A percentile compares a stretch with the other conserved stretches of the same genome.
Evolutionary conservation across 2,113 vertebrate genomes (phyloP).

Genomic region (Antechinus flavipes): DNA sequence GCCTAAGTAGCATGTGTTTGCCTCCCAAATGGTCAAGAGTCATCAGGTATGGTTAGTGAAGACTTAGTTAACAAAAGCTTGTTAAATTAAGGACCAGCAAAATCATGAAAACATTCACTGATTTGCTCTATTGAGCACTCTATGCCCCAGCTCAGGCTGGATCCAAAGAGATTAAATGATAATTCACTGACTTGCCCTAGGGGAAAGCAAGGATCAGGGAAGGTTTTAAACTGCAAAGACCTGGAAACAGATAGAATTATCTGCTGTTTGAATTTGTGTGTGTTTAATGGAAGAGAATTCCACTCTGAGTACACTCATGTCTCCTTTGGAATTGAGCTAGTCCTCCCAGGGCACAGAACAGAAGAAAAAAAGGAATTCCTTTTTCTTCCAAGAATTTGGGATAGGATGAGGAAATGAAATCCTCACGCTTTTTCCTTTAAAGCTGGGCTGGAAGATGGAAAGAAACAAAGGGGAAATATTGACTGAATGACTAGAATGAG

Average conservation of each 20-base stretch:
- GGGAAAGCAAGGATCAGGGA: conserved; percentile 24
- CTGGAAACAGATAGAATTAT: not conserved
- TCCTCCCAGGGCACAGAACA: not conserved
- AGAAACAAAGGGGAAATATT: not conserved
- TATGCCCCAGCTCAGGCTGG: conserved; percentile 9
- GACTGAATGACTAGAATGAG: not conserved
- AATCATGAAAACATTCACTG: not conserved
- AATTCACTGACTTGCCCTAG: conserved; percentile 1
- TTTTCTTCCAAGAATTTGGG: conserved; percentile 33
- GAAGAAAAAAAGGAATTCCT: not conserved
- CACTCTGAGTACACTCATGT: conserved; percentile 26
- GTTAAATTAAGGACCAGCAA: not conserved
- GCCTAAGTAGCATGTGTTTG: conserved; percentile 23
- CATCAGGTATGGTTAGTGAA: not conserved
- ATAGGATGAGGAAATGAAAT: not conserved
- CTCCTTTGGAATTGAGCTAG: conserved; percentile 14
- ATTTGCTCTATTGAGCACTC: not conserved
- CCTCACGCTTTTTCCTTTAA: not conserved
- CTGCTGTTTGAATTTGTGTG: not conserved
- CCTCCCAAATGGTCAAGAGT: conserved; percentile 27
- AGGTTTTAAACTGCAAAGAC: not conserved
- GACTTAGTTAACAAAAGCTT: not conserved
- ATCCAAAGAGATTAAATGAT: conserved; percentile 32
- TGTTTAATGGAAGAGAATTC: conserved; percentile 8
- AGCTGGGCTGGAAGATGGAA: not conserved